Evolutionary conservation across 2,888 invertebrate species (phyloP), one percentile per base, ranked within the genome.

Genomic region (Sinhomidia bicolor): DNA sequence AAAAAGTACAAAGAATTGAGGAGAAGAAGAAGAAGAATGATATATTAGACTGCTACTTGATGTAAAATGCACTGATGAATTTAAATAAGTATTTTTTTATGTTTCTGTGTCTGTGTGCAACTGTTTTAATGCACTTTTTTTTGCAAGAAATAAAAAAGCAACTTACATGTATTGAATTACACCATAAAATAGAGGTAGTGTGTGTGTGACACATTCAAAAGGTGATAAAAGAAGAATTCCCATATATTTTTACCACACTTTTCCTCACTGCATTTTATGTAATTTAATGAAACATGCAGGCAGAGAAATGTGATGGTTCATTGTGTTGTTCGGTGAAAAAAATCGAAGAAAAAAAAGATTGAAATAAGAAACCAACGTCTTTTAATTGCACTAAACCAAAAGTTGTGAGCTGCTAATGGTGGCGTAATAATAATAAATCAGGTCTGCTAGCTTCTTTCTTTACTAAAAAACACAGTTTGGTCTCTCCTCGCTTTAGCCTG

Each of bases 391-490:
- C 76, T 78, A 81, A 80, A 71, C 74, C 76, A 41, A 76, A 76
- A 82, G 74, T 76, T 87, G 87, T 81, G 82, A 87, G 82, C 82
- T 87, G 87, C 78, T 87, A 87, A 87, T 87, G 87, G 76, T 82
- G 20, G 41, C 54, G 78, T 57, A 81, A 82, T 87, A 87, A 87
- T 76, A 60, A 87, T 87, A 87, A 87, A 87, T 87, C 87, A 86
- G 80, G n/a, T 41, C 80, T 12, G 17, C n/a, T n/a, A n/a, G n/a
- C 32, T 81, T 32, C 36, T 17, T 81, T 32, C 36, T 85, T 32
- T 68, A 51, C 36, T 62, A 47, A 84, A 44, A 74, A 14, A 41
- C 26, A n/a, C n/a, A n/a, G n/a, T 20, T 65, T 36, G 76, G 44
- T 14, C 5, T 47, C 26, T 62, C 23, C 1, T 36, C 36, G 7